A percentile compares a stretch with the other conserved stretches of the same genome.
Evolutionary conservation across 2,888 invertebrate species (phyloP).

Genomic region (Cerastis leucographa): DNA sequence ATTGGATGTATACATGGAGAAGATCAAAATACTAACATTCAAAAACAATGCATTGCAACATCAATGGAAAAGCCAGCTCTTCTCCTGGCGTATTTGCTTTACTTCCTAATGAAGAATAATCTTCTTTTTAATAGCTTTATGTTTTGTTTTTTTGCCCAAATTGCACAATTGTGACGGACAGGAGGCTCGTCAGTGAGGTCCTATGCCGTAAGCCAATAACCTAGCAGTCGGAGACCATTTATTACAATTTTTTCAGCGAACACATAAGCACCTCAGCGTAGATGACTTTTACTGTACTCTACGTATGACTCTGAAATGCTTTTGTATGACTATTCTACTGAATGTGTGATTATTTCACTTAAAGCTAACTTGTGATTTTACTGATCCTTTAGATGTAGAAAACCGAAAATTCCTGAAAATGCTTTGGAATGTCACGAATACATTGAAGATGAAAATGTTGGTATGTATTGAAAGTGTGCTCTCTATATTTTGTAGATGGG

Average conservation of each 20-base stretch:
- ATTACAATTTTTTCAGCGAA: background rate
- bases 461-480: constrained; percentile 71
- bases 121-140: background rate
- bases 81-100: background rate
- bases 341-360: background rate
- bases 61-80: background rate
- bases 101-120: background rate
- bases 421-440: constrained; percentile 88
- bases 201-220: background rate
- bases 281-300: background rate
- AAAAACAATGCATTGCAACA: background rate
- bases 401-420: constrained; percentile 89
- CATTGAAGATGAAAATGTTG: constrained; percentile 89
- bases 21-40: background rate
- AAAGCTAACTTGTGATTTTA: constrained; percentile 9
- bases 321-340: background rate
- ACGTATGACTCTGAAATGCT: background rate
- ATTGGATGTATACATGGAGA: background rate
- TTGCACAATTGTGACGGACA: background rate
- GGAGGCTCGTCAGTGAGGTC: background rate
- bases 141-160: background rate
- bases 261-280: too few relatives aligned
- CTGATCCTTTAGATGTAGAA: constrained; percentile 79
- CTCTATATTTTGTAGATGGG: background rate
- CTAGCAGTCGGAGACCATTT: background rate